Base-by-base conservation (phyloP, 2,113 vertebrate genomes). In the Syngnathus floridae region DNA sequence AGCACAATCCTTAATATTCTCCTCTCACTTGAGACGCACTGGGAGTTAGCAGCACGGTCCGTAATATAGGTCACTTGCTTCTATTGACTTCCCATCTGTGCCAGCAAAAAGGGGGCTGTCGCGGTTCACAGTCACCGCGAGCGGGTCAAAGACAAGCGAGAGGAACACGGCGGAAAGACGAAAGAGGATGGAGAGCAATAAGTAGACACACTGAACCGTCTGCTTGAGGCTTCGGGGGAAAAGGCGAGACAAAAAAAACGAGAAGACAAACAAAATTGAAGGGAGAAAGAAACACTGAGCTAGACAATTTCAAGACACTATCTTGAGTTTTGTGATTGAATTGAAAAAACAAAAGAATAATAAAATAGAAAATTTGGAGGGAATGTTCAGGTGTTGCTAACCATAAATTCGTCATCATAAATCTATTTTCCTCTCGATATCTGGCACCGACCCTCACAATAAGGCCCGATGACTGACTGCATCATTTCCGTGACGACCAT, bases 61-160 rank as follows among this genome's bases (percentile, higher is more conserved):
- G 67, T 90, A 84, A 90, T 88, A 86, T 89, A 90, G 89, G 90
- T 90, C 89, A 89, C 81, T 86, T 80, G 82, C 81, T 86, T 83
- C 88, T 86, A 85, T 84, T 89, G 89, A 88, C 83, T 89, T 83
- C 76, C 88, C 87, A 90, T 88, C 88, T 90, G 87, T 84, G 76
- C 83, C 67, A 73, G 69, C 73, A 78, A 56, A 71, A 61, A 45
- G 40, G 70, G 71, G 74, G 67, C 82, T 82, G 76, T 73, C 65
- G 84, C 74, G 80, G 81, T 88, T 88, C 81, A 81, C 75, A 84
- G 77, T 85, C 76, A 79, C 74, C 70, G 74, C 72, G 65, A 73
- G 63, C 67, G 56, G 81, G 84, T 89, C 84, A 85, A 83, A 89
- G 82, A 81, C 84, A 58, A 69, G 66, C 66, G 69, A 74, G 63